Conservation (phyloP, 1,140 invertebrate genomes). For the Saccostrea glomerata region DNA sequence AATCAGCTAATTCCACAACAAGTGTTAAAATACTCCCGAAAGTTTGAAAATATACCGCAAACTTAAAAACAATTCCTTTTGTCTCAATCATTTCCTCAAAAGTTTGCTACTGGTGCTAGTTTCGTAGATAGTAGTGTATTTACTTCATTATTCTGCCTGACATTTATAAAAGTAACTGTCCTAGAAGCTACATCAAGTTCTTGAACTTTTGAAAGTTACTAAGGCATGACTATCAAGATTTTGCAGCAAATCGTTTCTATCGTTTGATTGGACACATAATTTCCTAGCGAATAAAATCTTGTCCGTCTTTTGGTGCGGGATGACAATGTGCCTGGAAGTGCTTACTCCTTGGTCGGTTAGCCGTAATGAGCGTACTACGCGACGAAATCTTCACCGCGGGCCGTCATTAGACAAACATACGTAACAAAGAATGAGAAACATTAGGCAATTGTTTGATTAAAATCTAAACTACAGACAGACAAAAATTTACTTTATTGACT, state of each 20-base stretch:
- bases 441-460: slow-evolving; percentile 22
- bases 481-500: neutral
- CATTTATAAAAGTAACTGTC: slow-evolving; percentile 9
- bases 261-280: neutral
- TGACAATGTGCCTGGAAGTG: neutral
- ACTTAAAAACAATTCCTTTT: neutral
- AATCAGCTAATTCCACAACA: neutral
- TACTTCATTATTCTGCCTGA: neutral
- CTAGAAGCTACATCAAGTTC: slow-evolving; percentile 11
- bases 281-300: neutral
- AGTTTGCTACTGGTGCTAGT: neutral
- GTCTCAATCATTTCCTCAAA: neutral
- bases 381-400: neutral
- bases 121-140: neutral
- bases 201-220: slow-evolving; percentile 14
- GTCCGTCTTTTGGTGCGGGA: neutral
- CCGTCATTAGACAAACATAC: slow-evolving; percentile 20
- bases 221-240: slow-evolving; percentile 14
- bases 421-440: slow-evolving; percentile 17
- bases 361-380: neutral
- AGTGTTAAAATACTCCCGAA: slow-evolving; percentile 5
- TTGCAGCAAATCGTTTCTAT: neutral
- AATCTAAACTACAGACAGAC: slow-evolving; percentile 6
- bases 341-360: neutral
- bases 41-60: neutral